A percentile compares a stretch with the other conserved stretches of the same genome.
Evolutionary conservation across 2,797 vertebrate genomes (phyloP).

Genomic region (Alcedo quadribrachys): DNA sequence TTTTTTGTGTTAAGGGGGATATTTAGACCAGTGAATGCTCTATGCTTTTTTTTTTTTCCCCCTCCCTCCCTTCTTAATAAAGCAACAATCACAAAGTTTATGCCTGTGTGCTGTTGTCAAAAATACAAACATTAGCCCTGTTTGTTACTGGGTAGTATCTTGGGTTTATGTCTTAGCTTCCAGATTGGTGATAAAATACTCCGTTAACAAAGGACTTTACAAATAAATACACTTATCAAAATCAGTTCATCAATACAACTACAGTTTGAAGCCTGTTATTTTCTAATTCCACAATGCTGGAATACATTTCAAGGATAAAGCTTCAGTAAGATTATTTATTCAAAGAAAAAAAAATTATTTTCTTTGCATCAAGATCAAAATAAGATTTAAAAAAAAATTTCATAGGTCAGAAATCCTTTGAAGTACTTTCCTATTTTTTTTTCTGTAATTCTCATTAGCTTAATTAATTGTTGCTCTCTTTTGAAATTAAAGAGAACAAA

Average conservation of each 20-base stretch:
- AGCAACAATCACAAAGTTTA: slow-evolving; percentile 46
- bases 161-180: background rate
- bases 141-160: background rate
- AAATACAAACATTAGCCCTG: background rate
- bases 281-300: background rate
- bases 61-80: slow-evolving; percentile 17
- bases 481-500: slow-evolving; percentile 53
- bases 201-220: slow-evolving; percentile 5
- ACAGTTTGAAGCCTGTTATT: background rate
- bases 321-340: slow-evolving; percentile 32
- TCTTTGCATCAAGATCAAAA: background rate
- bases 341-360: background rate
- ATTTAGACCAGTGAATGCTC: background rate
- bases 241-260: background rate
- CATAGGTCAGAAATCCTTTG: slow-evolving; percentile 8
- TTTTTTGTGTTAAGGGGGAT: slow-evolving; percentile 48
- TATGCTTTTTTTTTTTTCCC: background rate
- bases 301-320: slow-evolving; percentile 6
- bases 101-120: slow-evolving; percentile 40
- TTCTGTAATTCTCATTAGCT: slow-evolving; percentile 38
- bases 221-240: background rate
- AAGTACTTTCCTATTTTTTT: background rate
- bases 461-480: slow-evolving; percentile 49
- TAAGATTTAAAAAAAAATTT: background rate
- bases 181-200: background rate